These are phyloP conservation scores for Pithys albifrons DNA, from an alignment of 2,113 vertebrate genomes.

Conservation along the genomic window DNA sequence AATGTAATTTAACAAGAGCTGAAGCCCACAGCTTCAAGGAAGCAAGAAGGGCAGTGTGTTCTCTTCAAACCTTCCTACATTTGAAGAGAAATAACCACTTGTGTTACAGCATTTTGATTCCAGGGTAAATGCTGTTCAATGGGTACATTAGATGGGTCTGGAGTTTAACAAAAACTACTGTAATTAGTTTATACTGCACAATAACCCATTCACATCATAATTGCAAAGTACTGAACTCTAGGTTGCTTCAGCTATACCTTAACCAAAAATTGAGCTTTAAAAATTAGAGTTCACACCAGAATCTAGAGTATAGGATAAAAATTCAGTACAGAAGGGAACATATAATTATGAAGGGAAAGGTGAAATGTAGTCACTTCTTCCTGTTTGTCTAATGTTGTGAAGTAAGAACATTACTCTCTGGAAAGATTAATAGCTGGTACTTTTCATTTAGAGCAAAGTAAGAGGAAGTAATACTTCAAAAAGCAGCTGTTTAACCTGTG, in stretches of 20 bases:
- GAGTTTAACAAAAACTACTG: neutral
- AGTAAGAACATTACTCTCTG: neutral
- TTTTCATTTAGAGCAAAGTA: neutral
- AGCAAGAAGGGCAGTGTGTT: neutral
- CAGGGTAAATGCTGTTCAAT: neutral
- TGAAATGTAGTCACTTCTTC: neutral
- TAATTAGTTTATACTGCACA: neutral
- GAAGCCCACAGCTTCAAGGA: neutral
- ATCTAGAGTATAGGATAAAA: neutral
- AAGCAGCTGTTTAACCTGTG: neutral
- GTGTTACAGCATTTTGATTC: neutral
- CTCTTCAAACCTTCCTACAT: neutral
- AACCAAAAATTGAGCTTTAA: neutral
- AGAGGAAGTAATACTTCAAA: neutral
- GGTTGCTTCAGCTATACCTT: neutral
- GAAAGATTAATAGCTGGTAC: neutral
- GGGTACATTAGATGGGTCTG: neutral
- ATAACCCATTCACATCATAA: neutral
- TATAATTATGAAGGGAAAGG: neutral
- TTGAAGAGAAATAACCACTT: neutral
- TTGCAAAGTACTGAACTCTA: neutral
- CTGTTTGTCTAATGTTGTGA: neutral
- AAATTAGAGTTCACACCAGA: neutral
- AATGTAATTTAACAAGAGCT: neutral
- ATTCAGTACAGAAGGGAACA: neutral